A percentile compares a stretch with the other conserved stretches of the same genome.
These are phyloP conservation scores for Mylabris phalerata DNA, from an alignment of 1,140 invertebrate species.

Conservation along the genomic window DNA sequence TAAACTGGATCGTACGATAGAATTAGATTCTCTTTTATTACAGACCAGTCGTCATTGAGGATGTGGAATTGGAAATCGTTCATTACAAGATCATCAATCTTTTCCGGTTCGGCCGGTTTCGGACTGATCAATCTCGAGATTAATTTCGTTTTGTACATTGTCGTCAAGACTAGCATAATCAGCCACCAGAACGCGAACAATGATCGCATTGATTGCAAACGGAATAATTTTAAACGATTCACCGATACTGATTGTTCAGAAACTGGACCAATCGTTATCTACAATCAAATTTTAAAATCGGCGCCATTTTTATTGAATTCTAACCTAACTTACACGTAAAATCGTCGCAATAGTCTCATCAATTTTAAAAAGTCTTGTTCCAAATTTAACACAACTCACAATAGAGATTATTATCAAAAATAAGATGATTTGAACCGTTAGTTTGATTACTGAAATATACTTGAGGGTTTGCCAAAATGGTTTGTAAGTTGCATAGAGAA, in stretches of 20 bases:
- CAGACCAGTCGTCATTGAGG: constrained; percentile 12
- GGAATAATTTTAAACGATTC: neutral
- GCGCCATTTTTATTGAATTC: neutral
- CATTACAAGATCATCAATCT: constrained; percentile 9
- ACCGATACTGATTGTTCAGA: neutral
- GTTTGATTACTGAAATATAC: neutral
- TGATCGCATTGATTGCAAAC: neutral
- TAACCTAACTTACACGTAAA: neutral
- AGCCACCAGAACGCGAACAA: constrained; percentile 13
- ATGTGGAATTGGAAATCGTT: constrained; percentile 10
- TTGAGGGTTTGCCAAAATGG: neutral
- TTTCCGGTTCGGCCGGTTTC: neutral
- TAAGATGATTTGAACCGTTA: neutral
- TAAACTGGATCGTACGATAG: constrained; percentile 7
- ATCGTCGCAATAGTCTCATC: neutral
- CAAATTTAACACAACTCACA: neutral
- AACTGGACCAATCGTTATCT: neutral
- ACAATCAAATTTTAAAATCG: neutral
- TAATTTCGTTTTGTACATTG: constrained; percentile 17
- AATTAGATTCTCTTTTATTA: constrained; percentile 9
- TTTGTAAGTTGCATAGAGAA: constrained; percentile 1
- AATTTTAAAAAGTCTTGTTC: neutral
- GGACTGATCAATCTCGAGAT: constrained; percentile 15
- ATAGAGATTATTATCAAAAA: neutral
- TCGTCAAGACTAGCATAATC: constrained; percentile 6